A percentile compares a stretch with the other conserved stretches of the same genome.
Evolutionary conservation across 2,113 vertebrate species (phyloP).

Genomic region (Formicarius rufipectus): DNA sequence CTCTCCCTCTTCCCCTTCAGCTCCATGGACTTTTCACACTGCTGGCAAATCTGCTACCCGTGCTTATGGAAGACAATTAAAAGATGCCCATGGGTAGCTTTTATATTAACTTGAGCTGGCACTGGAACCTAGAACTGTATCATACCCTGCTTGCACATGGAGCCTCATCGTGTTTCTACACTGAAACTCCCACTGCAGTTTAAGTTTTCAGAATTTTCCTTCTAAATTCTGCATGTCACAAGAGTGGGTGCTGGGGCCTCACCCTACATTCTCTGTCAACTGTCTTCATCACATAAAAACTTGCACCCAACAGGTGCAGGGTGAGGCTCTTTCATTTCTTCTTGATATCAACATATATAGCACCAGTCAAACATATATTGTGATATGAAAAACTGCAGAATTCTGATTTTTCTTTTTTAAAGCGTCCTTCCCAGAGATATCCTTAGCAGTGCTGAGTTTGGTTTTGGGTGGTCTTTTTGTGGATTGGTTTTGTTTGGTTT

Average conservation of each 20-base stretch:
- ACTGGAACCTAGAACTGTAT: background rate
- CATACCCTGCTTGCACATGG: background rate
- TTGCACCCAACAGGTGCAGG: background rate
- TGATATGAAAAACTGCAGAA: background rate
- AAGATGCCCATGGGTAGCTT: background rate
- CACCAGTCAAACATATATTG: background rate
- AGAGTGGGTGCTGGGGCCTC: background rate
- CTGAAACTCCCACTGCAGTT: background rate
- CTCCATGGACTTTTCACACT: background rate
- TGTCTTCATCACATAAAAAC: background rate
- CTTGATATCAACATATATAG: background rate
- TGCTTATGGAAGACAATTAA: background rate
- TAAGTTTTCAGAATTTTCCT: background rate
- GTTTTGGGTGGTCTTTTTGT: background rate
- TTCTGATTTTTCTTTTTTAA: background rate
- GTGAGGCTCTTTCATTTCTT: background rate
- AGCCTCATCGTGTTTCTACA: background rate
- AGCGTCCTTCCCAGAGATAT: background rate
- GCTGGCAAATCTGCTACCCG: background rate
- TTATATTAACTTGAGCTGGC: background rate
- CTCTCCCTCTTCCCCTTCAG: background rate
- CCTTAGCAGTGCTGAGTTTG: background rate
- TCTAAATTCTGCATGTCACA: background rate
- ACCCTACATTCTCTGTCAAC: background rate
- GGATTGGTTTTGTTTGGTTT: background rate